phyloP scores from a whole-genome alignment of 2,888 invertebrate species.

The Drosophila mercatorum region DNA sequence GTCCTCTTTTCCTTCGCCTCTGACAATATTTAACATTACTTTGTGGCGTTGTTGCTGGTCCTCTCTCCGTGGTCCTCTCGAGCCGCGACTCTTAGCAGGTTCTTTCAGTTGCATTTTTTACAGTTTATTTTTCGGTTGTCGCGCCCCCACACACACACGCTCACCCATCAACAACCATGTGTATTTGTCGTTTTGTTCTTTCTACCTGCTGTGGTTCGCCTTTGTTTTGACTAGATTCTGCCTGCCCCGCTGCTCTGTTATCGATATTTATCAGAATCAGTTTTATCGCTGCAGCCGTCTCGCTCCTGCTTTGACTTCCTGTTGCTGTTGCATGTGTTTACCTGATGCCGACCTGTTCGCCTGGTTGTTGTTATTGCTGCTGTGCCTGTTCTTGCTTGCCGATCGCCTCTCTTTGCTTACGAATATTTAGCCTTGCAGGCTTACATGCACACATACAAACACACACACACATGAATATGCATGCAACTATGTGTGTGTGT shows the following conservation, averaged over 20 bases:
- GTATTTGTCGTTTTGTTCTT: conserved; percentile 23
- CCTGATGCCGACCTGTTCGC: conserved; percentile 69
- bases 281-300: conserved; percentile 48
- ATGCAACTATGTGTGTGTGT: conserved; percentile 20
- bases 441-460: background rate
- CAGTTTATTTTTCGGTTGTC: conserved; percentile 60
- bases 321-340: conserved; percentile 49
- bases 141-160: conserved; percentile 46
- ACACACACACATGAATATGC: conserved; percentile 3
- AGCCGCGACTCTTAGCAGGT: conserved; percentile 43
- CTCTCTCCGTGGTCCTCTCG: conserved; percentile 10
- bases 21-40: conserved; percentile 67
- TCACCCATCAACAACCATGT: conserved; percentile 12
- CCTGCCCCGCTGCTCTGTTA: conserved; percentile 41
- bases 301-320: conserved; percentile 53
- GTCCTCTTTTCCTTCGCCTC: conserved; percentile 55
- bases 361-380: conserved; percentile 50
- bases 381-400: conserved; percentile 46
- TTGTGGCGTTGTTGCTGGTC: conserved; percentile 45
- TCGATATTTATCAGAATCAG: conserved; percentile 68
- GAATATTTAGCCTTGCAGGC: conserved; percentile 59
- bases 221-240: conserved; percentile 58
- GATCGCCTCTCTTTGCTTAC: conserved; percentile 66
- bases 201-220: conserved; percentile 50
- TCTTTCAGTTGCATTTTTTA: conserved; percentile 65